Evolutionary conservation across 2,888 invertebrate genomes (phyloP).

Genomic region (Poecilus cupreus): DNA sequence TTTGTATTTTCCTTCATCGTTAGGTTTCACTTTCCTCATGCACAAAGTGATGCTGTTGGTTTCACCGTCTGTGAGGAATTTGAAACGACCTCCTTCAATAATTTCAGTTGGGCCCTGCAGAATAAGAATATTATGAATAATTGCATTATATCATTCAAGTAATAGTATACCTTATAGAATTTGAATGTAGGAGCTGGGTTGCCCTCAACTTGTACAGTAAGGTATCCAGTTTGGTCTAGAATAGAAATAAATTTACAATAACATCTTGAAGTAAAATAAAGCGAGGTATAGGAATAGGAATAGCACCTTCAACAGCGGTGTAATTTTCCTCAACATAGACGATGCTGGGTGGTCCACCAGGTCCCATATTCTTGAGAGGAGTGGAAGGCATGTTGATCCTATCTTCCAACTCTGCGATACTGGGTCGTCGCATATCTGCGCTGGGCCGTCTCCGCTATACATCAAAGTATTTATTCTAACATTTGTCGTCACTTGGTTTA

Average conservation of each 20-base stretch:
- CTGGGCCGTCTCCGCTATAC: conserved; percentile 88
- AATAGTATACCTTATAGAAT: conserved; percentile 83
- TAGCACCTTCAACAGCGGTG: conserved; percentile 94
- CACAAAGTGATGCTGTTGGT: conserved; percentile 94
- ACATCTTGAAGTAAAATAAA: background rate
- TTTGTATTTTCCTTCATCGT: conserved; percentile 97
- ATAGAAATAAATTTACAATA: background rate
- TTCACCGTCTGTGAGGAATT: conserved; percentile 95
- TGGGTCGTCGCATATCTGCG: conserved; percentile 91
- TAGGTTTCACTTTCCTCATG: conserved; percentile 96
- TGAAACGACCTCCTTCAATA: conserved; percentile 96
- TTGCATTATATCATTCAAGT: conserved; percentile 1
- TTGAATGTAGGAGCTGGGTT: conserved; percentile 96
- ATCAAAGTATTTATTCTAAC: conserved; percentile 35
- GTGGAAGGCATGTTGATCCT: conserved; percentile 93
- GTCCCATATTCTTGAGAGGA: conserved; percentile 87
- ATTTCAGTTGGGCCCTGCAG: conserved; percentile 88
- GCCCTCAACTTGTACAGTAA: conserved; percentile 95
- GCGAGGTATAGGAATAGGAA: background rate
- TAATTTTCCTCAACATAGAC: conserved; percentile 96
- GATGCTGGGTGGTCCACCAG: conserved; percentile 90
- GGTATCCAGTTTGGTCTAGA: conserved; percentile 92
- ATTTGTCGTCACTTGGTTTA: conserved; percentile 6
- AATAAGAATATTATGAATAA: background rate
- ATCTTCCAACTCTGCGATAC: conserved; percentile 92